Base-by-base conservation (phyloP, 2,797 vertebrate genomes). In the Smutsia gigantea region DNA sequence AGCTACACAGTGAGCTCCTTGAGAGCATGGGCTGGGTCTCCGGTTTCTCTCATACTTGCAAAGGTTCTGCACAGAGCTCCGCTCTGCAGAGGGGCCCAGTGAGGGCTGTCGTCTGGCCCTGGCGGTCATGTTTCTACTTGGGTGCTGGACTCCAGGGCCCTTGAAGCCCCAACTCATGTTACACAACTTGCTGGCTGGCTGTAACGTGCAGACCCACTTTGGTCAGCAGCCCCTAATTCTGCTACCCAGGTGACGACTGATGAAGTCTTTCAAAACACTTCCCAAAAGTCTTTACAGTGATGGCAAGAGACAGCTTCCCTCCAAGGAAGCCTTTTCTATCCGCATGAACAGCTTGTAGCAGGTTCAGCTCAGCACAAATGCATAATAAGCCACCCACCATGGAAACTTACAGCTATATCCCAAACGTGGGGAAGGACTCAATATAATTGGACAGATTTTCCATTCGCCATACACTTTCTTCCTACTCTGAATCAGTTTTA, bases 101-200 rank as follows among this genome's bases (percentile, higher is more conserved):
- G 1, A 95, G 82, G 93, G 97, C 91, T 97, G 96, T 39, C 55
- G 90, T 82, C 93, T 87, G 92, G 97, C 88, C 87, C 93, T 87
- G 88, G 93, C 95, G 97, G 97, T 98, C 97, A 98, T 97, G 96
- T 98, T 98, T 98, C 97, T 95, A 97, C 95, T 97, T 95, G 85
- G 89, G 79, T 10, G 71, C 93, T 51, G 96, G 88, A 97, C 94
- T 97, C 95, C 89, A 63, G 46, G 85, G 88, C 93, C 94, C 66
- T 55, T 0, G 51, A 96, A 96, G 95, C 64, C 61, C 86, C 94
- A 97, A 96, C 97, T 98, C 97, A 96, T 82, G 75, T 98, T 98
- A 98, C 97, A 97, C 59, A 31, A 95, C 92, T 96, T 42, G 95
- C 95, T 15, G 57, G 83, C 5, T 92, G 95, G 94, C 87, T 94